These are phyloP conservation scores for Microtus oregoni DNA, from an alignment of 2,113 vertebrate genomes.

Conservation along the genomic window DNA sequence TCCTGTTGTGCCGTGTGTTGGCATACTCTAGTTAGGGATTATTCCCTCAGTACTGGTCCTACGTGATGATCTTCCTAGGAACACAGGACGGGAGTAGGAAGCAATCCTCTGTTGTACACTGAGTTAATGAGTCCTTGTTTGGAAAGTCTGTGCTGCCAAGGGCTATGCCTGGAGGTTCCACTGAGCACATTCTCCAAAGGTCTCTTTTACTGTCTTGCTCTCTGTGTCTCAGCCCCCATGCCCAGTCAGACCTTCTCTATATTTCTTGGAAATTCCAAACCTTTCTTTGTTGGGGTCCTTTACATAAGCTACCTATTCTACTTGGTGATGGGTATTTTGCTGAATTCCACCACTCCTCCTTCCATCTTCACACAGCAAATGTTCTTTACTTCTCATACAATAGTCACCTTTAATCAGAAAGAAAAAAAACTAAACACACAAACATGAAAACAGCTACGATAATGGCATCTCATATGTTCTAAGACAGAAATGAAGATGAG, in stretches of 20 bases:
- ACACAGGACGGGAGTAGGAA: background rate
- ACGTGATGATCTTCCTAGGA: background rate
- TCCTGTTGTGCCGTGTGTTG: background rate
- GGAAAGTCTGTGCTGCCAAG: background rate
- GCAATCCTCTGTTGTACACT: background rate
- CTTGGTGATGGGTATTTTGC: background rate
- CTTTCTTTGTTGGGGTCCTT: background rate
- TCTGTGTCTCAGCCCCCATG: no score
- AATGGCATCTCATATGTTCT: background rate
- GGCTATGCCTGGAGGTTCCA: background rate
- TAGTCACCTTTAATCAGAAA: slow-evolving; percentile 14
- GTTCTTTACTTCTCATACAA: slow-evolving; percentile 1
- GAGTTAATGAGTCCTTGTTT: background rate
- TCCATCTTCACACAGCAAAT: background rate
- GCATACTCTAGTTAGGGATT: background rate
- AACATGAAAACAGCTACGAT: background rate
- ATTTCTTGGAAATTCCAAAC: slow-evolving; percentile 13
- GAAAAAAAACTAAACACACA: background rate
- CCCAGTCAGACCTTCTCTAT: background rate
- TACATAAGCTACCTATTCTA: background rate
- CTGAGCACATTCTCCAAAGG: background rate
- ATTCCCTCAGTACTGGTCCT: background rate
- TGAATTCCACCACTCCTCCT: background rate
- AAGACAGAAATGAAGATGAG: slow-evolving; percentile 20
- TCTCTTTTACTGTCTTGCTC: background rate